Evolutionary conservation across 2,888 invertebrate genomes (phyloP).

Genomic region (Crioceris asparagi): DNA sequence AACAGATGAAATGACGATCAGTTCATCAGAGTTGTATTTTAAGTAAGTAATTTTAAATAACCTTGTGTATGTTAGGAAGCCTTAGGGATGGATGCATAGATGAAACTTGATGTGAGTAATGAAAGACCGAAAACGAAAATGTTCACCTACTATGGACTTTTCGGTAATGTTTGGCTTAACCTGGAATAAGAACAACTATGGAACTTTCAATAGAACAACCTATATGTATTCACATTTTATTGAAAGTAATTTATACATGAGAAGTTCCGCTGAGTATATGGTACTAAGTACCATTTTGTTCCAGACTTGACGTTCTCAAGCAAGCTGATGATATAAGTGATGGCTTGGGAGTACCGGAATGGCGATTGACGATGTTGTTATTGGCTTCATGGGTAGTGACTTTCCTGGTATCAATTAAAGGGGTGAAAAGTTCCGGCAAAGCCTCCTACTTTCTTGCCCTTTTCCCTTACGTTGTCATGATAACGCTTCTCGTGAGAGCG

Average conservation of each 20-base stretch:
- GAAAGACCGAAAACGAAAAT: too few relatives aligned
- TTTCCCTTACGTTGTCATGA: conserved; percentile 71
- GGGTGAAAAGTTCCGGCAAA: conserved; percentile 70
- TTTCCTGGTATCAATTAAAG: conserved; percentile 57
- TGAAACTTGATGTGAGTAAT: too few relatives aligned
- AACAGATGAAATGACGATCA: conserved; percentile 17
- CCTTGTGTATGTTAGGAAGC: too few relatives aligned
- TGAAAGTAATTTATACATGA: too few relatives aligned
- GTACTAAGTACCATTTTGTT: too few relatives aligned
- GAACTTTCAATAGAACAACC: too few relatives aligned
- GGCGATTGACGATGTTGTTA: conserved; percentile 57
- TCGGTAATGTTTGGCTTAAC: too few relatives aligned
- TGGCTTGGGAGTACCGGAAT: conserved; percentile 48
- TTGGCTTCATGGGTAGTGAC: conserved; percentile 57
- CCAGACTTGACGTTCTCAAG: conserved; percentile 43
- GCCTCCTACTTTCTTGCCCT: conserved; percentile 83
- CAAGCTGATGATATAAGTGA: conserved; percentile 39
- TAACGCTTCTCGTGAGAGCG: conserved; percentile 59
- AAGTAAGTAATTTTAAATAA: conserved; percentile 43
- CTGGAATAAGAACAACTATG: too few relatives aligned
- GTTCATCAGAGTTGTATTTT: conserved; percentile 45
- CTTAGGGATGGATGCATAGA: too few relatives aligned
- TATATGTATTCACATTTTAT: too few relatives aligned
- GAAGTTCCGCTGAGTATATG: too few relatives aligned
- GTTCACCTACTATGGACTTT: too few relatives aligned